phyloP scores from a whole-genome alignment of 2,797 vertebrate species.

The Lates japonicus region DNA sequence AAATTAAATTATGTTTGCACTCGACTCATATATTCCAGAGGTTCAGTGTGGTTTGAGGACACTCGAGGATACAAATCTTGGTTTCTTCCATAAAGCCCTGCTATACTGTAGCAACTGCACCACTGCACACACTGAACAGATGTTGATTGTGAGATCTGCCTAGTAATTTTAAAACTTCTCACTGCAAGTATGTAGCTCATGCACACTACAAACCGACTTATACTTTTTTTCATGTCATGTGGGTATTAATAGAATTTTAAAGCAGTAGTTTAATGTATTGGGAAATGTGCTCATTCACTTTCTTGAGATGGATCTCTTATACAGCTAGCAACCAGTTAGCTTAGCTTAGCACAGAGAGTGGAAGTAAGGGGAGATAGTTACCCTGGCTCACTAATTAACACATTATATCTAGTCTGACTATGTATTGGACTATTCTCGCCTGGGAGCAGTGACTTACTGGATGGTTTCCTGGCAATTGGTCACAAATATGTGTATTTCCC shows the following conservation, averaged over 20 bases:
- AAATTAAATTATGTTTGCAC: conserved; percentile 60
- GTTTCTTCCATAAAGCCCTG: conserved; percentile 24
- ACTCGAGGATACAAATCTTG: conserved; percentile 41
- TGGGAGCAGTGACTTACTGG: background rate
- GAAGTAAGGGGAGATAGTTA: background rate
- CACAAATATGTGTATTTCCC: too few relatives aligned
- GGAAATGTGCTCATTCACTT: background rate
- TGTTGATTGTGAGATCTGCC: conserved; percentile 31
- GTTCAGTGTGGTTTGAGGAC: conserved; percentile 48
- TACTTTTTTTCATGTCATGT: background rate
- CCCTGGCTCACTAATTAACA: too few relatives aligned
- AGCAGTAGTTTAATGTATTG: background rate
- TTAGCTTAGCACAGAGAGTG: background rate
- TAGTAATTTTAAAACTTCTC: conserved; percentile 23
- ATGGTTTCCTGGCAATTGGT: conserved; percentile 11
- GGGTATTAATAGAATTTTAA: background rate
- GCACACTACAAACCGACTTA: background rate
- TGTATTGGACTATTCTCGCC: background rate
- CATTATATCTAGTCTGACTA: background rate
- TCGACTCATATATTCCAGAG: conserved; percentile 53
- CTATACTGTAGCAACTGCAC: conserved; percentile 12
- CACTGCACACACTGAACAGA: conserved; percentile 33
- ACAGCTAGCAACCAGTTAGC: background rate
- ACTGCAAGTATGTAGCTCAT: conserved; percentile 3
- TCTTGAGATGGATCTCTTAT: background rate